A percentile compares a stretch with the other conserved stretches of the same genome.
phyloP scores from a whole-genome alignment of 2,113 vertebrate species.

The Nannospalax galili region DNA sequence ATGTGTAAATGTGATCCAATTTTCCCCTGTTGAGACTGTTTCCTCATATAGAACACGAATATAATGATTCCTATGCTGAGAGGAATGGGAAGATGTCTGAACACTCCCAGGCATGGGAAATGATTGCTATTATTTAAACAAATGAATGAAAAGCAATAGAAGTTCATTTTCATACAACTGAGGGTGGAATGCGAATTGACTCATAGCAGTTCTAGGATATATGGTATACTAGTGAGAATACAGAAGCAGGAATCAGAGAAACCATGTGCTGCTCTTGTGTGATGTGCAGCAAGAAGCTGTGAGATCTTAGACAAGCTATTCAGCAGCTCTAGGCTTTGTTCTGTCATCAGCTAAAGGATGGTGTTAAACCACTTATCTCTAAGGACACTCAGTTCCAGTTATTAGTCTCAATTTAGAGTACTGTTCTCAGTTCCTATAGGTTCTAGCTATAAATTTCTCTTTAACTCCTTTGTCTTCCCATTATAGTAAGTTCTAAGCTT shows the following conservation, averaged over 20 bases:
- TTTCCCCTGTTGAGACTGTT: slow-evolving; percentile 1
- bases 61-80: not conserved
- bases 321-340: not conserved
- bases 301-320: slow-evolving; percentile 17
- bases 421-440: not conserved
- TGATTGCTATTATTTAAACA: not conserved
- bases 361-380: not conserved
- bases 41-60: slow-evolving; percentile 19
- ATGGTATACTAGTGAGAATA: not conserved
- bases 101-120: not conserved
- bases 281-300: not conserved
- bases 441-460: slow-evolving; percentile 30
- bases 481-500: not conserved
- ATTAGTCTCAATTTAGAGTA: not conserved
- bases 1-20: slow-evolving; percentile 1
- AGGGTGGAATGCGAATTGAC: not conserved
- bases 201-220: slow-evolving; percentile 16
- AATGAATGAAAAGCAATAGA: slow-evolving; percentile 4
- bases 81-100: not conserved
- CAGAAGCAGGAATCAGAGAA: slow-evolving; percentile 2
- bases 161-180: slow-evolving; percentile 33
- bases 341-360: not conserved
- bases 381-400: not conserved
- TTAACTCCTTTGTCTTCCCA: slow-evolving; percentile 43
- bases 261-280: not conserved